Percentiles rank a stretch among this genome's conserved stretches.
Evolutionary conservation across 64 coral and sea anemone species (phyloP).

Genomic region (Trachythela sp.): DNA sequence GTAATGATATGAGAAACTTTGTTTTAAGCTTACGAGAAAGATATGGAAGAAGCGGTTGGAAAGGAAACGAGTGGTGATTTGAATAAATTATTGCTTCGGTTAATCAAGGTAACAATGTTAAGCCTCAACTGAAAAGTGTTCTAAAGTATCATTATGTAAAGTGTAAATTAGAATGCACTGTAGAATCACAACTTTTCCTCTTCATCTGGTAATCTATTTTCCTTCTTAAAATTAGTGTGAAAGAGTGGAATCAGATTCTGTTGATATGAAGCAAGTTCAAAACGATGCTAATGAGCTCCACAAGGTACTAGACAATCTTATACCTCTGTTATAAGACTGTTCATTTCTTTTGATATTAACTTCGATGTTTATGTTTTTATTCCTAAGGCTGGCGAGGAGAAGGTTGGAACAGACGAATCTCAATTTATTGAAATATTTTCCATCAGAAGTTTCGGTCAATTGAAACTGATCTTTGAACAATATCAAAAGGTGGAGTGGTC

Average conservation of each 20-base stretch:
- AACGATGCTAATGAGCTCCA: not conserved
- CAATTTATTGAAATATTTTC: not conserved
- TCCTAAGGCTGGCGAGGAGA: not conserved
- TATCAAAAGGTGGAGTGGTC: not conserved
- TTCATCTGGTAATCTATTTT: too few relatives aligned
- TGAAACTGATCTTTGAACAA: not conserved
- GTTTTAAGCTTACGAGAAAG: not conserved
- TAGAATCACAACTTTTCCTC: too few relatives aligned
- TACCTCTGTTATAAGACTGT: too few relatives aligned
- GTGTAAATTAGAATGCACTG: too few relatives aligned
- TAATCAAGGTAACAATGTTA: conserved; percentile 2
- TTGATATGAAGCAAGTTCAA: not conserved
- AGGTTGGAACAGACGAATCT: not conserved
- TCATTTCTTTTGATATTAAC: too few relatives aligned
- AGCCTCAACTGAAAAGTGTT: not conserved
- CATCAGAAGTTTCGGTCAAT: not conserved
- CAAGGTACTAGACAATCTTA: not conserved
- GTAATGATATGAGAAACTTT: not conserved
- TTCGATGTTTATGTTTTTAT: too few relatives aligned
- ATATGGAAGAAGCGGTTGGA: not conserved
- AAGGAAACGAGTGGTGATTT: not conserved
- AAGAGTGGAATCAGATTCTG: not conserved
- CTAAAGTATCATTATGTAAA: not conserved
- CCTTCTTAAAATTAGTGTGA: not conserved
- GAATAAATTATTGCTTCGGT: not conserved